Base-by-base conservation (phyloP, 2,888 invertebrate species). In the Andrena trimmerana region DNA sequence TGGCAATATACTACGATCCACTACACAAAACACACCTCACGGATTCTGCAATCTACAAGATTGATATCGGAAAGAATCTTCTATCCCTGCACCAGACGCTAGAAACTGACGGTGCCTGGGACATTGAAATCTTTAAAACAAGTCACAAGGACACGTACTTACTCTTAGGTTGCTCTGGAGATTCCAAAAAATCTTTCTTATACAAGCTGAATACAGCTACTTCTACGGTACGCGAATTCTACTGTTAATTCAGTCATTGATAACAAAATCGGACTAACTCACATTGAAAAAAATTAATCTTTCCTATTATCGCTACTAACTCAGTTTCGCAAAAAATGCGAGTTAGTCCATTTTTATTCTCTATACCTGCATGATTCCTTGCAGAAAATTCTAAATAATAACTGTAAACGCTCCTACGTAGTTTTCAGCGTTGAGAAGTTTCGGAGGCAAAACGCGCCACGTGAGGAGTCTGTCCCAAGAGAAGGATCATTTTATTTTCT, bases 1-100 rank as follows among this genome's bases (percentile, higher is more conserved):
- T 93, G 70, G 92, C 92, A 7, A 88, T 93, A 48, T 90, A 90
- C 57, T 93, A 92, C 57, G 89, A 92, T 76, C 68, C 84, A 6
- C 24, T 48, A 8, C 7, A 27, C 0, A 78, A 68, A 13, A 90
- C 86, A 13, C 91, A 92, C 68, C 74, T 72, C 2, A 88, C 89
- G 3, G 66, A 90, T 72, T 91, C 92, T 3, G 42, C 89, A 2
- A 75, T 93, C 10, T 93, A 90, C 67, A 87, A 86, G 63, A 83
- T 93, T 50, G 74, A 91, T 74, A 71, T 89, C 0, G 70, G 66
- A 27, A 86, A 63, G 0, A 75, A 84, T 13, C 62, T 65, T 27
- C 36, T 89, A 29, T 81, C 54, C 24, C 71, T 90, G 42, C 31
- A 84, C n/a, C 90, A 91, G 33, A 52, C 57, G 3, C 84, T 93